phyloP scores from a whole-genome alignment of 2,797 vertebrate species.

The Prunella strophiata region DNA sequence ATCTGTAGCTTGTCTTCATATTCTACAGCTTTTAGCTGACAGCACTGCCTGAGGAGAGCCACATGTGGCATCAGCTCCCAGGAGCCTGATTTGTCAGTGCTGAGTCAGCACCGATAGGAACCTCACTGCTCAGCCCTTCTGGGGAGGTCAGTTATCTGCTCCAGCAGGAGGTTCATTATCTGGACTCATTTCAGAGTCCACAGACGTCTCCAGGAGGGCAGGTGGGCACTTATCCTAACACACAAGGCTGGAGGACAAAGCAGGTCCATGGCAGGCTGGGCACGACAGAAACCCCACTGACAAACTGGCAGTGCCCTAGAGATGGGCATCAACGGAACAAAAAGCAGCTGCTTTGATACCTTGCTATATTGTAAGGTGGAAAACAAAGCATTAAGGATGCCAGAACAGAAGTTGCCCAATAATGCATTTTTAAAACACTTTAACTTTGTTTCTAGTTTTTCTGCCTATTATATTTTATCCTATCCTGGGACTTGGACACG shows the following conservation, averaged over 20 bases:
- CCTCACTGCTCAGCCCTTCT: not conserved
- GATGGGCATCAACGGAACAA: not conserved
- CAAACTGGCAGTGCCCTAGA: not conserved
- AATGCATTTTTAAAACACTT: not conserved
- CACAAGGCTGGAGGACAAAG: not conserved
- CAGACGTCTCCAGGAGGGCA: not conserved
- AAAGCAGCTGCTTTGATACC: not conserved
- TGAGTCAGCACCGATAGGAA: not conserved
- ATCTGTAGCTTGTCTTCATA: not conserved
- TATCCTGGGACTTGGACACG: not conserved
- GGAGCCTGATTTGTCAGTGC: not conserved
- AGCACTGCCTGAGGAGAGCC: not conserved
- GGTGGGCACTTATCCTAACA: not conserved
- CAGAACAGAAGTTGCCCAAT: not conserved
- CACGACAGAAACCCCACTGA: fast-evolving
- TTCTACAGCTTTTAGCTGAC: not conserved
- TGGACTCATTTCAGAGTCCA: not conserved
- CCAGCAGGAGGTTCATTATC: fast-evolving
- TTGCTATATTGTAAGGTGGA: not conserved
- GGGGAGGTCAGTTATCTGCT: not conserved
- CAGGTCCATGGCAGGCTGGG: not conserved
- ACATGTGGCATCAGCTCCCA: fast-evolving
- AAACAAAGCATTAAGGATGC: not conserved
- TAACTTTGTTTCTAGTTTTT: not conserved
- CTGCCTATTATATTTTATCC: not conserved